These are phyloP conservation scores for Eurois occulta DNA, from an alignment of 2,888 invertebrate species.

Conservation along the genomic window DNA sequence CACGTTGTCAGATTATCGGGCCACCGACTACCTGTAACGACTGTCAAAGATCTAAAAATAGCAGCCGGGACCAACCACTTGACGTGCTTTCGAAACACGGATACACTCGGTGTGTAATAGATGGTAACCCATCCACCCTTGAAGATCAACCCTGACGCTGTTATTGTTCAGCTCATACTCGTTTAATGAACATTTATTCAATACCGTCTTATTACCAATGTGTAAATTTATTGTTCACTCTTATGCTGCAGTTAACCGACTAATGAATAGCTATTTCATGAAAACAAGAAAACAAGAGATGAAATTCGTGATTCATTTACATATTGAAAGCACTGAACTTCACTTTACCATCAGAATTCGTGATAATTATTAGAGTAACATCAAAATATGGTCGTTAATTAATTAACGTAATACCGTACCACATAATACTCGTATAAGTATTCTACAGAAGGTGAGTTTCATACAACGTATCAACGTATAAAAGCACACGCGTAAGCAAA, in stretches of 20 bases:
- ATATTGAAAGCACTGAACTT: not conserved
- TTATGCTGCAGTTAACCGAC: not conserved
- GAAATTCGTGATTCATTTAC: not conserved
- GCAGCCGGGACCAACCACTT: not conserved
- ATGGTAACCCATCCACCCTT: not conserved
- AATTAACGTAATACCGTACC: conserved; percentile 20
- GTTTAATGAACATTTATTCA: not conserved
- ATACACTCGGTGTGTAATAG: not conserved
- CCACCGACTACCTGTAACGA: not conserved
- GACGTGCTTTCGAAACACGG: not conserved
- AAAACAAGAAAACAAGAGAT: not conserved
- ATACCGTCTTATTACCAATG: not conserved
- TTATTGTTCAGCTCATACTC: not conserved
- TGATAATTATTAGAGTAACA: conserved; percentile 14
- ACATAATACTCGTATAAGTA: not conserved
- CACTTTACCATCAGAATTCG: not conserved
- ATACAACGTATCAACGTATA: not conserved
- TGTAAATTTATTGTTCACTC: not conserved
- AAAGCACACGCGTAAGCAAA: too few relatives aligned
- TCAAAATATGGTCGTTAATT: conserved; percentile 16
- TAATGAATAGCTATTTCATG: not conserved
- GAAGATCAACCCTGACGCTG: not conserved
- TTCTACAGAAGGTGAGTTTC: not conserved
- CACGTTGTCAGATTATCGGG: not conserved
- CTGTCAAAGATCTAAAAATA: not conserved